Evolutionary conservation across 2,113 vertebrate species (phyloP).

Genomic region (Ictalurus furcatus): DNA sequence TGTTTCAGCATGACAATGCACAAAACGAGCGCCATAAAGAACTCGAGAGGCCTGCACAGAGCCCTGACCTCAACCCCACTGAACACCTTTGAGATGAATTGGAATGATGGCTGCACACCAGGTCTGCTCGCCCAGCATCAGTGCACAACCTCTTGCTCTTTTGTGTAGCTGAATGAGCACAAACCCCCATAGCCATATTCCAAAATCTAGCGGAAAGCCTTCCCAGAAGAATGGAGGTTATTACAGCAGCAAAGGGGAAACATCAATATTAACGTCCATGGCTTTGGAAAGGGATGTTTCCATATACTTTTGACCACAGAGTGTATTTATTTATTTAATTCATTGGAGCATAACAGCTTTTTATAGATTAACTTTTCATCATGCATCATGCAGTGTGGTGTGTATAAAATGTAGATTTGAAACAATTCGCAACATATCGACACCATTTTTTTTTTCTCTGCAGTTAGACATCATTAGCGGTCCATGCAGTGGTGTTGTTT

Average conservation of each 20-base stretch:
- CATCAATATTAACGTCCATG: background rate
- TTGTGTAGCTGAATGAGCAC: background rate
- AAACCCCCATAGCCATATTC: background rate
- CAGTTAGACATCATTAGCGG: background rate
- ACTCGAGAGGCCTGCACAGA: background rate
- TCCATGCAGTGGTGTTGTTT: background rate
- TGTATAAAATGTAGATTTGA: background rate
- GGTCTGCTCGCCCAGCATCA: background rate
- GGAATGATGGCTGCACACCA: background rate
- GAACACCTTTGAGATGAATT: background rate
- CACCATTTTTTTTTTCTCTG: too few relatives aligned
- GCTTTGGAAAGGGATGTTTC: background rate
- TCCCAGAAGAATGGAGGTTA: background rate
- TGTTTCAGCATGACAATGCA: background rate
- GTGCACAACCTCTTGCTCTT: background rate
- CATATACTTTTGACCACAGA: background rate
- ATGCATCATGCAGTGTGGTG: background rate
- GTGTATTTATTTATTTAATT: background rate
- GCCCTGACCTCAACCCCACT: background rate
- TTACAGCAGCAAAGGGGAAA: background rate
- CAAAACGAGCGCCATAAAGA: background rate
- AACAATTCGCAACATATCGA: background rate
- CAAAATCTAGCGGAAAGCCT: background rate
- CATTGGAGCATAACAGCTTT: background rate
- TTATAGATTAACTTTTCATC: background rate